Percentiles rank a stretch among this genome's conserved stretches.
Conservation (phyloP, 2,888 invertebrate genomes). For the Griposia aprilina region DNA sequence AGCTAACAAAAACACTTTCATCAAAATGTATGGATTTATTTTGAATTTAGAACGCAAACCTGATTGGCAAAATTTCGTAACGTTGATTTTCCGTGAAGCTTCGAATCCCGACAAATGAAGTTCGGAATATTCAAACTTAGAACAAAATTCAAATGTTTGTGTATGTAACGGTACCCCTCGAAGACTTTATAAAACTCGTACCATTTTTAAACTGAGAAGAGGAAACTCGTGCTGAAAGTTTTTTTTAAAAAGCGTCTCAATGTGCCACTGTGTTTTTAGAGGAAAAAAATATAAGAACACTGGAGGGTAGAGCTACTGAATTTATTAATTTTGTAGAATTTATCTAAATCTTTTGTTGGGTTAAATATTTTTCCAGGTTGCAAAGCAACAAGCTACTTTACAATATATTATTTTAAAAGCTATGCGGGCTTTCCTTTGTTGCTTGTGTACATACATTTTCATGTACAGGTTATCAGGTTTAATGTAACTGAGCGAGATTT, state of each 20-base stretch:
- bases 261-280: not conserved
- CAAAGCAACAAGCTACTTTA: slow-evolving; percentile 3
- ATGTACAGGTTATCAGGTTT: not conserved
- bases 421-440: slow-evolving; percentile 18
- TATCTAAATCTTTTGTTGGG: not conserved
- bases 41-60: slow-evolving; percentile 28
- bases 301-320: not conserved
- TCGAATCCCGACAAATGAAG: slow-evolving; percentile 39
- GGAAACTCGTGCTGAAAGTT: slow-evolving; percentile 20
- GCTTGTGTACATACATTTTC: slow-evolving; percentile 4
- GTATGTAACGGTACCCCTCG: slow-evolving; percentile 11
- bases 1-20: not conserved
- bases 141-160: slow-evolving; percentile 51
- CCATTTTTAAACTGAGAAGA: slow-evolving; percentile 18
- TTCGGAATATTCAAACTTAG: slow-evolving; percentile 45
- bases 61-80: slow-evolving; percentile 30
- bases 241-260: not conserved
- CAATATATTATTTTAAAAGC: slow-evolving; percentile 23
- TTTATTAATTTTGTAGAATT: slow-evolving; percentile 24
- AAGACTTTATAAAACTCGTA: slow-evolving; percentile 31
- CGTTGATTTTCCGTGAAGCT: slow-evolving; percentile 30
- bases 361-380: slow-evolving; percentile 14
- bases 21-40: slow-evolving; percentile 7
- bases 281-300: slow-evolving; percentile 1
- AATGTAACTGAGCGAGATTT: not conserved